These are phyloP conservation scores for Cylloceria caligata DNA, from an alignment of 2,888 invertebrate genomes.

Conservation along the genomic window DNA sequence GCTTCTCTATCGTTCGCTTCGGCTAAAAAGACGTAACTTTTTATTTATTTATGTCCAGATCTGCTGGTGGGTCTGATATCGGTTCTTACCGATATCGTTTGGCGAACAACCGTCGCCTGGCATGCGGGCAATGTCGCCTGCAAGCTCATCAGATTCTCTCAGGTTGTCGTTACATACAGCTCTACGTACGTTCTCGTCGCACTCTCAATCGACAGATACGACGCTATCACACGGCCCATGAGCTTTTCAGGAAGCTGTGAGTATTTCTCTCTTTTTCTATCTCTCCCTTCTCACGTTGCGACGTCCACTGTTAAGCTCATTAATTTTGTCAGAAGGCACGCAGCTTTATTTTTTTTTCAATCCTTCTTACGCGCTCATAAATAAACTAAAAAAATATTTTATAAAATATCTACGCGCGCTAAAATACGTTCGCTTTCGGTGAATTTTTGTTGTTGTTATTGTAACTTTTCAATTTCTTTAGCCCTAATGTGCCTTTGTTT, in stretches of 20 bases:
- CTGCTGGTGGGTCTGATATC: slow-evolving; percentile 94
- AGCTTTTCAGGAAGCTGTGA: slow-evolving; percentile 97
- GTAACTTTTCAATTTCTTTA: background rate
- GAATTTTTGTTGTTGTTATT: background rate
- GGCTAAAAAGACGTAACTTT: background rate
- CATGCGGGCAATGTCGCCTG: slow-evolving; percentile 95
- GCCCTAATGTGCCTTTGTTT: too few relatives aligned
- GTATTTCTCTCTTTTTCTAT: slow-evolving; percentile 84
- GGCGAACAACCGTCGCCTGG: slow-evolving; percentile 96
- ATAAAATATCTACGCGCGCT: too few relatives aligned
- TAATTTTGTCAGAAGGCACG: background rate
- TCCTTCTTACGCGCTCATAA: background rate
- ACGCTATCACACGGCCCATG: slow-evolving; percentile 97
- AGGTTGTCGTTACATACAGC: slow-evolving; percentile 95
- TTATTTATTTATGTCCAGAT: slow-evolving; percentile 87
- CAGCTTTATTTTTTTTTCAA: background rate
- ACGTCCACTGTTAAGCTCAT: background rate
- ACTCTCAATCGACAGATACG: slow-evolving; percentile 96
- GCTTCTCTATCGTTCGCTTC: too few relatives aligned
- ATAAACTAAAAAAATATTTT: background rate
- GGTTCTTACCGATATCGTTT: slow-evolving; percentile 95
- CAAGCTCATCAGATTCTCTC: slow-evolving; percentile 92
- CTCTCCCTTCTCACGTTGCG: background rate
- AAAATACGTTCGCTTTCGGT: background rate
- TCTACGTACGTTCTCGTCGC: slow-evolving; percentile 97